A percentile compares a stretch with the other conserved stretches of the same genome.
These are phyloP conservation scores for Apomyelois bistriatella DNA, from an alignment of 2,888 invertebrate species.

Conservation along the genomic window DNA sequence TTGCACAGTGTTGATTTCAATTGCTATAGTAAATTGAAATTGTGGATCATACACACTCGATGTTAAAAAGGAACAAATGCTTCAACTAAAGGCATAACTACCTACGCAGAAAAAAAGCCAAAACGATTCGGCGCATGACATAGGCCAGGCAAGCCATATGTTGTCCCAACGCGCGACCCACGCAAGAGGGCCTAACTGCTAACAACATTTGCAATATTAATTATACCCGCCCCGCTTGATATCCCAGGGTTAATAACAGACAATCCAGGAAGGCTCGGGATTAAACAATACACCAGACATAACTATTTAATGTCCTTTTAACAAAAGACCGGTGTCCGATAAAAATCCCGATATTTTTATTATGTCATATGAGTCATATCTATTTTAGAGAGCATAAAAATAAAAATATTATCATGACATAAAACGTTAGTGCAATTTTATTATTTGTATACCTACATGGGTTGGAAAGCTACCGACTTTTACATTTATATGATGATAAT, in stretches of 20 bases:
- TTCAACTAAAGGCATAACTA: background rate
- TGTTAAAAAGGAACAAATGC: too few relatives aligned
- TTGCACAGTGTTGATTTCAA: too few relatives aligned
- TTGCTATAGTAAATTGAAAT: too few relatives aligned
- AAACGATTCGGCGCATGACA: background rate
- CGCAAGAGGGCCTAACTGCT: slow-evolving; percentile 53
- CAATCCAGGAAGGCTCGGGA: slow-evolving; percentile 51
- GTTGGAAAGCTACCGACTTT: background rate
- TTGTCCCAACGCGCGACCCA: slow-evolving; percentile 25
- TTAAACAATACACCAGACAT: slow-evolving; percentile 59
- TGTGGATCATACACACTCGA: too few relatives aligned
- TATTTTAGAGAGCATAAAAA: slow-evolving; percentile 21
- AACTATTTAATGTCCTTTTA: slow-evolving; percentile 56
- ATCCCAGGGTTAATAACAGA: slow-evolving; percentile 58
- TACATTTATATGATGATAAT: background rate
- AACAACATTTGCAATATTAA: slow-evolving; percentile 77
- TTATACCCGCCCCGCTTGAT: slow-evolving; percentile 55
- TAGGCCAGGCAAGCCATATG: slow-evolving; percentile 3
- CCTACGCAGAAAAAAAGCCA: background rate
- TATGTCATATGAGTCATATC: slow-evolving; percentile 23
- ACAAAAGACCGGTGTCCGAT: slow-evolving; percentile 32
- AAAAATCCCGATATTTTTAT: slow-evolving; percentile 27
- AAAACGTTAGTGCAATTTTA: slow-evolving; percentile 20
- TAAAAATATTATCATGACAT: slow-evolving; percentile 23
- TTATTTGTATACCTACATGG: slow-evolving; percentile 12